Evolutionary conservation across 2,888 invertebrate genomes (phyloP), one percentile per base, ranked within the genome.

Genomic region (Andrena flavipes): DNA sequence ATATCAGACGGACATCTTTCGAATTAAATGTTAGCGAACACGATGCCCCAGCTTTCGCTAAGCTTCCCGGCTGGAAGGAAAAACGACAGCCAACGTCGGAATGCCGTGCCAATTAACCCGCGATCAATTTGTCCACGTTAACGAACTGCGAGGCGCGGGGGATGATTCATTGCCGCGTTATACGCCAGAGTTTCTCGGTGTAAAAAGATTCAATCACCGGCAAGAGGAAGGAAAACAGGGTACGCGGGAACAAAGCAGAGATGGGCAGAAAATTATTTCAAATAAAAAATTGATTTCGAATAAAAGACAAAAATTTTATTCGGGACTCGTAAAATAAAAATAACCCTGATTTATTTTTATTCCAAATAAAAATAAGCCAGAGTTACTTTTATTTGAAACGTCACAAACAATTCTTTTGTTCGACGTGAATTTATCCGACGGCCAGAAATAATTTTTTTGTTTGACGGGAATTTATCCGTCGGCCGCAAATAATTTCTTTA

Each of bases 121-220:
- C 78, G 75, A 82, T 84, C 82, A 78, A 82, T 84, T 84, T 84
- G 78, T 82, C 65, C 77, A 75, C 72, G 82, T 82, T 84, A 82
- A 82, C 84, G 82, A 84, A 78, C 77, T 82, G 84, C 72, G 74
- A 84, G 82, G 75, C 72, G 75, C 56, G 48, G 68, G 16, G 69
- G 80, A 82, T 82, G 79, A 82, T 82, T 75, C 78, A 79, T 82
- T 71, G 79, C 62, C 67, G 70, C 63, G 72, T 76, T 76, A 56
- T 33, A 82, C 80, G 80, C 49, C 67, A 56, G 60, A 62, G 33
- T 81, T 75, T 29, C 49, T 80, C 68, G 51, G 23, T 16, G n/a
- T 51, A 73, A 69, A 77, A 70, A 69, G 33, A 56, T n/a, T 42
- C 63, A 59, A 59, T 81, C 71, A 20, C 70, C 51, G 68, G 2